phyloP scores from a whole-genome alignment of 2,797 vertebrate species.

The Leptoclinus maculatus region DNA sequence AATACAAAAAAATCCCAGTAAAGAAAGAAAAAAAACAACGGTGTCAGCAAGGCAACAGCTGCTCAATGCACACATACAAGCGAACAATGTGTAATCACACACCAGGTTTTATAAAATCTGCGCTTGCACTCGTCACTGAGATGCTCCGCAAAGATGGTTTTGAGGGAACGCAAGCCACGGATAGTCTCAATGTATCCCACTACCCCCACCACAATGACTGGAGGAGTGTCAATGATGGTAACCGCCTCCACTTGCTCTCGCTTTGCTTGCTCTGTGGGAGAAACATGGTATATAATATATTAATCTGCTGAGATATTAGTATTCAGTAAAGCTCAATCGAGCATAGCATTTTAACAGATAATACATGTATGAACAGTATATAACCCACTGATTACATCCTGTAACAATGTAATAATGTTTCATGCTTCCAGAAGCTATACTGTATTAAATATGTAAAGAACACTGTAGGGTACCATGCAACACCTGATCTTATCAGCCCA shows the following conservation, averaged over 20 bases:
- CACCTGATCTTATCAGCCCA: background rate
- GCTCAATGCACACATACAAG: background rate
- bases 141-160: slow-evolving; percentile 95
- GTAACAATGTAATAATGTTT: background rate
- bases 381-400: background rate
- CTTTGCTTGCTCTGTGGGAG: slow-evolving; percentile 88
- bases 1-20: background rate
- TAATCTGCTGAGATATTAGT: background rate
- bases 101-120: slow-evolving; percentile 97
- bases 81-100: background rate
- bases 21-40: background rate
- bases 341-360: background rate
- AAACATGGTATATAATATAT: slow-evolving; percentile 7
- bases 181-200: slow-evolving; percentile 92
- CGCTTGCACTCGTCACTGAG: slow-evolving; percentile 94
- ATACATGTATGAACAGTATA: background rate
- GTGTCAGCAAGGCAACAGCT: background rate
- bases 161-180: slow-evolving; percentile 88
- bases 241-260: slow-evolving; percentile 94
- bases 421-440: background rate
- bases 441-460: background rate
- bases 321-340: background rate
- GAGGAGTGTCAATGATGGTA: slow-evolving; percentile 93
- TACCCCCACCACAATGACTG: slow-evolving; percentile 90
- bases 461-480: background rate